phyloP scores from a whole-genome alignment of 2,888 invertebrate species.

The Plebejus melissa region DNA sequence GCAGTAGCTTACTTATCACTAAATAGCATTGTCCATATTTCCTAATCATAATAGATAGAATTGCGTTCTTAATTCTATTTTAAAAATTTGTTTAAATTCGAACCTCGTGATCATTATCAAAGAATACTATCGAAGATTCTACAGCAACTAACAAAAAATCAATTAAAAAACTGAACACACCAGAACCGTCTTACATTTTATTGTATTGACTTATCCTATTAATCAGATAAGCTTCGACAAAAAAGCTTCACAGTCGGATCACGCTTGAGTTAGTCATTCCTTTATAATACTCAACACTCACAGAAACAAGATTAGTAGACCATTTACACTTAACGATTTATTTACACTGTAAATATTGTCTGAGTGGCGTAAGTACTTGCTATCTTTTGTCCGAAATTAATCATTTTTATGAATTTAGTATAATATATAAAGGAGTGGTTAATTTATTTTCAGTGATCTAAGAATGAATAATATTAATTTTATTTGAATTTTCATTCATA shows the following conservation, averaged over 20 bases:
- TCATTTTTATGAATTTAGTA: too few species aligned
- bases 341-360: neutral
- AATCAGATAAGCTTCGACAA: slow-evolving; percentile 13
- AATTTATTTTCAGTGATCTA: neutral
- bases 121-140: neutral
- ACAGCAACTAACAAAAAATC: neutral
- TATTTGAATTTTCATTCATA: neutral
- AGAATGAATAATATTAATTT: neutral
- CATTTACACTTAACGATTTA: neutral
- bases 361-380: too few species aligned
- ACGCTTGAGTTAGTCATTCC: neutral
- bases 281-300: neutral
- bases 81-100: neutral
- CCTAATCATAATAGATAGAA: too few species aligned
- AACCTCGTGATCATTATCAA: neutral
- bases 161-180: slow-evolving; percentile 1
- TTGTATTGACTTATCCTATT: slow-evolving; percentile 13
- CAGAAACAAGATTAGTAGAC: neutral
- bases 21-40: too few species aligned
- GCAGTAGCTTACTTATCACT: too few species aligned
- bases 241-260: slow-evolving; percentile 16
- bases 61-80: neutral
- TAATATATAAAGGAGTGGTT: too few species aligned
- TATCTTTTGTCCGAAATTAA: too few species aligned
- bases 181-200: neutral